phyloP scores from a whole-genome alignment of 1,140 invertebrate species.

The Asbolus verrucosus region DNA sequence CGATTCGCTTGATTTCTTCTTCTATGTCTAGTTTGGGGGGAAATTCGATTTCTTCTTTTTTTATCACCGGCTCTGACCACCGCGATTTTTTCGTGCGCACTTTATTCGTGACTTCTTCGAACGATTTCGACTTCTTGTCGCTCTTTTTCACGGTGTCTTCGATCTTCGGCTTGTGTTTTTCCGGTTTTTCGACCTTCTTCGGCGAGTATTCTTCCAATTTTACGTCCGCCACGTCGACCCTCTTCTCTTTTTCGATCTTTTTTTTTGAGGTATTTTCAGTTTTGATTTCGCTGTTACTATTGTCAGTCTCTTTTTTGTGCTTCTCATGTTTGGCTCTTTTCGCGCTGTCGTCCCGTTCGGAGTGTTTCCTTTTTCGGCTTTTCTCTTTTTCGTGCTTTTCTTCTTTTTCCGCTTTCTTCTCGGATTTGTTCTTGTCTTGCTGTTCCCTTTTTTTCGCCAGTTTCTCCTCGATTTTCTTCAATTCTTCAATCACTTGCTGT shows the following conservation, averaged over 20 bases:
- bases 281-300: conserved; percentile 5
- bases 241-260: conserved; percentile 1
- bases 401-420: conserved; percentile 9
- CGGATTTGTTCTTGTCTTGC: conserved; percentile 1
- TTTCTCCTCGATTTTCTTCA: conserved; percentile 27
- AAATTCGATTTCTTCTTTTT: background rate
- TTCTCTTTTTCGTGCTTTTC: no score
- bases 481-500: conserved; percentile 15
- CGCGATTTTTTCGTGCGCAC: background rate
- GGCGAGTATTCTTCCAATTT: conserved; percentile 45
- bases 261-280: conserved; percentile 20
- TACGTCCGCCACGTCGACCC: conserved; percentile 13
- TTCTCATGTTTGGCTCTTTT: conserved; percentile 26
- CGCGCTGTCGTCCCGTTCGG: conserved; percentile 1
- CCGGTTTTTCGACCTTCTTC: conserved; percentile 49
- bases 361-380: conserved; percentile 33
- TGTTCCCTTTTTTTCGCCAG: conserved; percentile 14
- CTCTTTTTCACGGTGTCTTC: conserved; percentile 24
- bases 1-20: conserved; percentile 4
- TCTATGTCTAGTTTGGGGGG: background rate
- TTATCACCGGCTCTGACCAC: background rate
- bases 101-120: background rate
- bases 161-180: conserved; percentile 33
- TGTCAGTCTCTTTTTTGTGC: conserved; percentile 11
- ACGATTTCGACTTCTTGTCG: conserved; percentile 9